Percentiles rank a stretch among this genome's conserved stretches.
Conservation (phyloP, 2,113 vertebrate genomes). For the Scatophagus argus region DNA sequence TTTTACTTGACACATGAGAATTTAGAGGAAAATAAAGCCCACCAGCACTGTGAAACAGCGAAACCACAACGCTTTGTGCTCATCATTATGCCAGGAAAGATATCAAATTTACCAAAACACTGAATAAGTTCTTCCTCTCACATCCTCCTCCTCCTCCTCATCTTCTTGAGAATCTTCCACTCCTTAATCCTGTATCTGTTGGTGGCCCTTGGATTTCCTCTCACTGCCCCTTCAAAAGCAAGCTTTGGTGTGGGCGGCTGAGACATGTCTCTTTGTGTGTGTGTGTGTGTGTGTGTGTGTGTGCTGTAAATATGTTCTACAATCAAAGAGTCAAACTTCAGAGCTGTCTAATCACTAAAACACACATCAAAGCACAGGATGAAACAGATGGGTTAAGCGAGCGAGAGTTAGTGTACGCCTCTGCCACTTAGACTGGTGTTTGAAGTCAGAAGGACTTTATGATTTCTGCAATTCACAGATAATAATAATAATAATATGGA, state of each 20-base stretch:
- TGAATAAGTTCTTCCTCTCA: slow-evolving; percentile 48
- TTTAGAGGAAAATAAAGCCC: slow-evolving; percentile 33
- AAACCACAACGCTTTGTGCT: slow-evolving; percentile 45
- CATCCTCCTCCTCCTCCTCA: slow-evolving; percentile 63
- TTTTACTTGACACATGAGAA: slow-evolving; percentile 31
- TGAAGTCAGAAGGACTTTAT: slow-evolving; percentile 1
- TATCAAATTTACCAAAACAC: slow-evolving; percentile 47
- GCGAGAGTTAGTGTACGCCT: neutral
- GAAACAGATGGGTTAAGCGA: slow-evolving; percentile 41
- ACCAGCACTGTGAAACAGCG: slow-evolving; percentile 2
- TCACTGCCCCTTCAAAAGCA: slow-evolving; percentile 51
- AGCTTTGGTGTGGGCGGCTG: slow-evolving; percentile 60
- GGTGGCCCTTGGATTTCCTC: slow-evolving; percentile 66
- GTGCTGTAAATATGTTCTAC: slow-evolving; percentile 68
- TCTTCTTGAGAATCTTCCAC: slow-evolving; percentile 39
- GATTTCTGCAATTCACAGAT: neutral
- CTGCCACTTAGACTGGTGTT: slow-evolving; percentile 6
- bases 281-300: slow-evolving; percentile 37
- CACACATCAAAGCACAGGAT: slow-evolving; percentile 70
- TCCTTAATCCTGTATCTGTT: slow-evolving; percentile 51
- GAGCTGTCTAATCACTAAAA: slow-evolving; percentile 65
- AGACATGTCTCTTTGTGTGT: slow-evolving; percentile 44
- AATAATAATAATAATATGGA: too few species aligned
- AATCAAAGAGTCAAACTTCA: slow-evolving; percentile 73
- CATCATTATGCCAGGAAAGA: slow-evolving; percentile 54